These are phyloP conservation scores for Chelonus formosanus DNA, from an alignment of 2,888 invertebrate species.

Conservation along the genomic window DNA sequence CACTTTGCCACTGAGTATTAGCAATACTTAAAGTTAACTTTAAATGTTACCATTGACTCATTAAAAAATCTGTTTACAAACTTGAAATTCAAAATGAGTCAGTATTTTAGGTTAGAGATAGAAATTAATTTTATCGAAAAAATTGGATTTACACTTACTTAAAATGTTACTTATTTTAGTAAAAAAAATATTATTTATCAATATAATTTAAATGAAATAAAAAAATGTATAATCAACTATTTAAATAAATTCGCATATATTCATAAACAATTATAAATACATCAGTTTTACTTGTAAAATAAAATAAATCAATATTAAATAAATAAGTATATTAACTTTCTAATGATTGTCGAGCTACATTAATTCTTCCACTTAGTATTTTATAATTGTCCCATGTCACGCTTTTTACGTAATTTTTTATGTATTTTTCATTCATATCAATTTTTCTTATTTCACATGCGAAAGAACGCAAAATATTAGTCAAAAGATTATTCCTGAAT, in stretches of 20 bases:
- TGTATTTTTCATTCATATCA: constrained; percentile 2
- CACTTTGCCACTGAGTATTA: too few species aligned
- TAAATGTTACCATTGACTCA: too few species aligned
- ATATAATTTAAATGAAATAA: background rate
- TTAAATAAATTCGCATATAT: too few species aligned
- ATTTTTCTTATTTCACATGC: constrained; percentile 22
- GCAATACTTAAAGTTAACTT: too few species aligned
- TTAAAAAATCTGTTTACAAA: too few species aligned
- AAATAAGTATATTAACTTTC: constrained; percentile 4
- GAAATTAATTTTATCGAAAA: too few species aligned
- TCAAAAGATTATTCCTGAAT: constrained; percentile 30
- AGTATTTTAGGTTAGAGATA: too few species aligned
- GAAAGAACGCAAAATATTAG: background rate
- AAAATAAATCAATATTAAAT: too few species aligned
- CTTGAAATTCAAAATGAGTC: too few species aligned
- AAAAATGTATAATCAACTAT: background rate
- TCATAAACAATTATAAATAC: background rate
- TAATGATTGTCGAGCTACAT: constrained; percentile 1
- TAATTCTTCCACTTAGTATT: constrained; percentile 8
- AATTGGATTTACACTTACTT: too few species aligned
- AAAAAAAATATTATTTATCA: background rate
- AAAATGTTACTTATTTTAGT: too few species aligned
- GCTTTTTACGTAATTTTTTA: constrained; percentile 18
- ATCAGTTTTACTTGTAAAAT: background rate
- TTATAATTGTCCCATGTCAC: constrained; percentile 24